Evolutionary conservation across 2,113 vertebrate species (phyloP).

Genomic region (Ia io): DNA sequence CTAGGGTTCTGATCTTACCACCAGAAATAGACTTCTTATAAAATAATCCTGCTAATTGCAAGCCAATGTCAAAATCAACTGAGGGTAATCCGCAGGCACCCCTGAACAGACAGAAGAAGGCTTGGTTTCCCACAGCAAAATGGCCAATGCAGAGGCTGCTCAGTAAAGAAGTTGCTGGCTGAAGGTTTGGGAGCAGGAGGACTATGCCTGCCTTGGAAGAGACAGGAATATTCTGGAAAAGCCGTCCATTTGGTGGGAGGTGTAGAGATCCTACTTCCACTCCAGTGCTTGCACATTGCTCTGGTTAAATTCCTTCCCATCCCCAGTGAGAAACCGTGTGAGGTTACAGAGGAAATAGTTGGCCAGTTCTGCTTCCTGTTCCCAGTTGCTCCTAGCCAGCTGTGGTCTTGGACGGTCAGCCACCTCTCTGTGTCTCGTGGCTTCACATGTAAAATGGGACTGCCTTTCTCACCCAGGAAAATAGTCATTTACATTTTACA

Average conservation of each 20-base stretch:
- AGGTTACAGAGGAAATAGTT: neutral
- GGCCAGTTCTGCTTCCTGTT: neutral
- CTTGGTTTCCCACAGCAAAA: neutral
- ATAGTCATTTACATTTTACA: neutral
- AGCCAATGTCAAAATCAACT: neutral
- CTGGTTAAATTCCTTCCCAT: neutral
- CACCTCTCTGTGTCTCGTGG: fast-evolving
- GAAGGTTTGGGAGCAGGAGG: neutral
- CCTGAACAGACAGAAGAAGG: neutral
- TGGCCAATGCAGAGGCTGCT: neutral
- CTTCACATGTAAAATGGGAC: neutral
- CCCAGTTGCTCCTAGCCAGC: neutral
- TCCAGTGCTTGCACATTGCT: neutral
- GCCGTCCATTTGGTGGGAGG: neutral
- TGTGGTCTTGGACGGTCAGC: neutral
- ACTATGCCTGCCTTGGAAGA: neutral
- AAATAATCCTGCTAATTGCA: neutral
- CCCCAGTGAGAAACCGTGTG: neutral
- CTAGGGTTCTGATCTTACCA: neutral
- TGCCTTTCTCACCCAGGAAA: neutral
- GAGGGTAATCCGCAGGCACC: neutral
- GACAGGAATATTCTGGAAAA: neutral
- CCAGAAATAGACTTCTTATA: neutral
- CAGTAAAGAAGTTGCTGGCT: neutral
- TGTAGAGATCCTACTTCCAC: neutral